phyloP scores from a whole-genome alignment of 2,113 vertebrate genomes.

The Xyrauchen texanus region DNA sequence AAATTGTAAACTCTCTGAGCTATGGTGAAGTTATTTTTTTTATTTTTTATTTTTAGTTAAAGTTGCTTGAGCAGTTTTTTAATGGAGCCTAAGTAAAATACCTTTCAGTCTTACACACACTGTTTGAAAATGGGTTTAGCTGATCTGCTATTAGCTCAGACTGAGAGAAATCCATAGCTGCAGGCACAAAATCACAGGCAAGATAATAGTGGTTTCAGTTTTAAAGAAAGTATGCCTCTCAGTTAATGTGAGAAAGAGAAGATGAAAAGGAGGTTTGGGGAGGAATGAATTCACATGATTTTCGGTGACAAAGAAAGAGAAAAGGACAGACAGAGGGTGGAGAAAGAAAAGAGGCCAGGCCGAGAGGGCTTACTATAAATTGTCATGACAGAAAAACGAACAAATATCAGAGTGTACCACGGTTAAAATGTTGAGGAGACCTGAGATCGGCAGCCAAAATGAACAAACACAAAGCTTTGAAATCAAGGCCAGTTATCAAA shows the following conservation, averaged over 20 bases:
- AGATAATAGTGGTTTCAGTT: not conserved
- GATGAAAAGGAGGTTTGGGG: not conserved
- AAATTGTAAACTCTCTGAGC: not conserved
- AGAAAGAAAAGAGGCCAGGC: not conserved
- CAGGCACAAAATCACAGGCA: constrained; percentile 1
- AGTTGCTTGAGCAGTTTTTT: constrained; percentile 2
- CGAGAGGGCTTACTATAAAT: constrained; percentile 26
- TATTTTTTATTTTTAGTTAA: not conserved
- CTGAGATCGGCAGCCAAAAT: constrained; percentile 8
- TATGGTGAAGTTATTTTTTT: constrained; percentile 19
- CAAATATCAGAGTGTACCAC: not conserved
- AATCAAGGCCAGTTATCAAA: constrained; percentile 7
- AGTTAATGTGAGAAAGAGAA: not conserved
- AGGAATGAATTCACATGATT: constrained; percentile 22
- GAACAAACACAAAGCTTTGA: not conserved
- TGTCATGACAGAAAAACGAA: constrained; percentile 35
- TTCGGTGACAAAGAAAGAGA: constrained; percentile 6
- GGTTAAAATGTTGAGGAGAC: constrained; percentile 22
- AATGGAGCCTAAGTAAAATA: constrained; percentile 2
- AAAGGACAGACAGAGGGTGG: not conserved
- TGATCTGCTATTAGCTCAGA: not conserved
- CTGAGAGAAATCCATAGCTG: not conserved
- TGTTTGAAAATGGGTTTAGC: not conserved
- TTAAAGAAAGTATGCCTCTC: no score
- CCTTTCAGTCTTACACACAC: not conserved